Evolutionary conservation across 2,888 invertebrate species (phyloP).

Genomic region (Plebejus anna): DNA sequence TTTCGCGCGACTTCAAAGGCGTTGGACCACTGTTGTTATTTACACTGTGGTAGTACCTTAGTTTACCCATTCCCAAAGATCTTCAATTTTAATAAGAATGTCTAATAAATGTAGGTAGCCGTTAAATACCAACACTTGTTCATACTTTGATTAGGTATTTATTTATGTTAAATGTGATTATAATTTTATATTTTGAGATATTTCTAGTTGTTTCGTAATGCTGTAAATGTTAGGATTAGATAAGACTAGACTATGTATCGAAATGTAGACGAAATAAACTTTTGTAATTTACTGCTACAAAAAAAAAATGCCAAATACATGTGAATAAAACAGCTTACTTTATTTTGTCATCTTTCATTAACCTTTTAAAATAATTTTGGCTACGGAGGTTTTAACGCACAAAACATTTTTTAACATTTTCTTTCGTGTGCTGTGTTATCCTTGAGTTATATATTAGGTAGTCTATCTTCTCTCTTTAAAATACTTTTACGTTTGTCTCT

Average conservation of each 20-base stretch:
- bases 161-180: background rate
- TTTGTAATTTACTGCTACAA: conserved; percentile 57
- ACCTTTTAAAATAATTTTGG: background rate
- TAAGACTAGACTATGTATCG: conserved; percentile 40
- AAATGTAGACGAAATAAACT: conserved; percentile 42
- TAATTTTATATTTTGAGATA: conserved; percentile 14
- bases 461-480: too few relatives aligned
- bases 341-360: conserved; percentile 38
- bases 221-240: conserved; percentile 47
- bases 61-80: background rate
- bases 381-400: background rate
- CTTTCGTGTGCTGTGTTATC: too few relatives aligned
- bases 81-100: background rate
- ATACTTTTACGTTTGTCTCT: too few relatives aligned
- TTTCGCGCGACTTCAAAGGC: too few relatives aligned
- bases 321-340: conserved; percentile 63
- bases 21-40: too few relatives aligned
- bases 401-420: background rate
- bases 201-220: conserved; percentile 29
- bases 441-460: too few relatives aligned
- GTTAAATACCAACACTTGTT: background rate
- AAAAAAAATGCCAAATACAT: conserved; percentile 67
- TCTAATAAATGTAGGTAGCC: background rate
- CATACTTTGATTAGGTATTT: background rate
- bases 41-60: background rate